Percentiles rank a stretch among this genome's conserved stretches.
Conservation (phyloP, 2,797 vertebrate species). For the Pipistrellus nathusii region DNA sequence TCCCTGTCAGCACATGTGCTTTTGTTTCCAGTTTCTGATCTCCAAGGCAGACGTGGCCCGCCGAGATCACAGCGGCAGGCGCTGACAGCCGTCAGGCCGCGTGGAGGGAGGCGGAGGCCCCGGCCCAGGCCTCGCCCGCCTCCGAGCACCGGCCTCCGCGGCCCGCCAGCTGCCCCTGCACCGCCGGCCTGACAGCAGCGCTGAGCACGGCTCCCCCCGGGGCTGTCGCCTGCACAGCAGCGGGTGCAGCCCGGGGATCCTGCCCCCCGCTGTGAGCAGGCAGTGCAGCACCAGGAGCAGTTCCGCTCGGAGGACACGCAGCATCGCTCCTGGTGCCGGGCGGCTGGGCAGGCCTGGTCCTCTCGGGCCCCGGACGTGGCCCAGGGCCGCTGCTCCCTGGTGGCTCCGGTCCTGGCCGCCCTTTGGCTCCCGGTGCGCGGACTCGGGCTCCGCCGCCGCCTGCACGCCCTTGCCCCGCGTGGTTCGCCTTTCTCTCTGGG, state of each 20-base stretch:
- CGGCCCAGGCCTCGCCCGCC: neutral
- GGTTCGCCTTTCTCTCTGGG: accelerated
- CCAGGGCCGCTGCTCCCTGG: too few relatives aligned
- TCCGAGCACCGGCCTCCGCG: too few relatives aligned
- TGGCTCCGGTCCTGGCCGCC: neutral
- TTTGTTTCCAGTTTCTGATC: slow-evolving; percentile 83
- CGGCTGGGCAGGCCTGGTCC: neutral
- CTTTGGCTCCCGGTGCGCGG: accelerated
- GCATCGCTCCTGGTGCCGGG: too few relatives aligned
- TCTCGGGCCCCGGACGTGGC: accelerated
- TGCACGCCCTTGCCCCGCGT: too few relatives aligned
- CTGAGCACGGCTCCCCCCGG: neutral
- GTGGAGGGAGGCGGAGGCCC: too few relatives aligned
- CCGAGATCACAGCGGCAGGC: neutral
- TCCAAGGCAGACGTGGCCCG: neutral
- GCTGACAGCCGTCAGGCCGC: too few relatives aligned
- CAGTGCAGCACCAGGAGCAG: too few relatives aligned
- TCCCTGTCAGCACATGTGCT: slow-evolving; percentile 56
- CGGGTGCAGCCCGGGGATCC: neutral
- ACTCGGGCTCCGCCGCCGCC: accelerated
- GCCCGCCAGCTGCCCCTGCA: neutral
- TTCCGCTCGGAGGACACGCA: neutral
- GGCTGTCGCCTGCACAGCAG: neutral
- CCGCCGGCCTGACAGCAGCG: neutral
- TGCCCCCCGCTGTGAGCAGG: neutral